phyloP scores from a whole-genome alignment of 2,888 invertebrate species.

The Pyrrhosoma nymphula region DNA sequence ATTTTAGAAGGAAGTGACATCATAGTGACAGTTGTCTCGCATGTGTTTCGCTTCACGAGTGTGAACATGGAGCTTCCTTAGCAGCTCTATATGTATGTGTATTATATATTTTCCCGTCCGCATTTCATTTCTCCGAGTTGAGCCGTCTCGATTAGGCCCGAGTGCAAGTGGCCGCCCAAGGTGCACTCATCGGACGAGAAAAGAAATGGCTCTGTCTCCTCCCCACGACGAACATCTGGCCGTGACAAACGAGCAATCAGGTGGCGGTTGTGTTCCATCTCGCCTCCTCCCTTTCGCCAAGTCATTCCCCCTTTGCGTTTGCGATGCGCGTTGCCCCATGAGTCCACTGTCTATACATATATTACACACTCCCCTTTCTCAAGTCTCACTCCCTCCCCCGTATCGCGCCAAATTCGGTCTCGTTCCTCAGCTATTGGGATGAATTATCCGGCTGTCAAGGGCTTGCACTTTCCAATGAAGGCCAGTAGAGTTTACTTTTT shows the following conservation, averaged over 20 bases:
- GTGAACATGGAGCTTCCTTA: neutral
- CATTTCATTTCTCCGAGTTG: neutral
- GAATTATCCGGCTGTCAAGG: too few species aligned
- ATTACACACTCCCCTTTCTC: neutral
- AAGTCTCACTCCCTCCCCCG: neutral
- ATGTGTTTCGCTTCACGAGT: neutral
- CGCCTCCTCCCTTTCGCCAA: neutral
- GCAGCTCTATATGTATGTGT: neutral
- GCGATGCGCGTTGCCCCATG: neutral
- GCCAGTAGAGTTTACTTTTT: too few species aligned
- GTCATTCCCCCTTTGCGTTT: neutral
- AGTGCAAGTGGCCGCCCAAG: neutral
- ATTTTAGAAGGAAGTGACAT: neutral
- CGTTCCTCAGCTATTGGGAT: neutral
- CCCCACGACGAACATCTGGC: neutral
- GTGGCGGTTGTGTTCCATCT: neutral
- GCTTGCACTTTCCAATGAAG: too few species aligned
- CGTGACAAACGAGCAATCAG: constrained; percentile 31
- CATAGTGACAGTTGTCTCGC: neutral
- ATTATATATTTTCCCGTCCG: neutral
- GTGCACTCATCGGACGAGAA: neutral
- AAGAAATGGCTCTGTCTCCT: neutral
- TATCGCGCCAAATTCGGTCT: neutral
- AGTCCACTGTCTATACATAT: neutral
- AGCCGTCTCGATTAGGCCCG: constrained; percentile 4